phyloP scores from a whole-genome alignment of 2,113 vertebrate species.

The Leucoraja erinaceus region DNA sequence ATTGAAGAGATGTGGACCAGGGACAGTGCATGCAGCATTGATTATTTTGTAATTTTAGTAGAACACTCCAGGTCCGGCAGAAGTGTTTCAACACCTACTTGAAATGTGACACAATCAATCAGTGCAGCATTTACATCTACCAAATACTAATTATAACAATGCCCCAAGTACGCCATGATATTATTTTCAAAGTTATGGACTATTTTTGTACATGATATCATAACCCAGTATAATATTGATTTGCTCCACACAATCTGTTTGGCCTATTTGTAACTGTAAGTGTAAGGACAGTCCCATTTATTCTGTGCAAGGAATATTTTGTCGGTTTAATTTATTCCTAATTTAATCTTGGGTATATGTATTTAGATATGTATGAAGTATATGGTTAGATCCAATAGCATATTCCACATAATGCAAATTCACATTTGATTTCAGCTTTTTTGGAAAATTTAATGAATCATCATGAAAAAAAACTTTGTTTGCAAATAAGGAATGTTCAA shows the following conservation, averaged over 20 bases:
- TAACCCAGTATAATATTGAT: neutral
- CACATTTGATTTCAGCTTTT: neutral
- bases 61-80: neutral
- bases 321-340: neutral
- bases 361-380: neutral
- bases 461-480: neutral
- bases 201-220: neutral
- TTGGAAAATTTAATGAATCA: neutral
- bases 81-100: slow-evolving; percentile 20
- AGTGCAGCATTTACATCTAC: neutral
- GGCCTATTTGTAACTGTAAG: neutral
- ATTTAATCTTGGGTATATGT: neutral
- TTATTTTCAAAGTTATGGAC: neutral
- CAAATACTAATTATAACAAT: slow-evolving; percentile 16
- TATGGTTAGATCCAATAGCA: neutral
- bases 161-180: neutral
- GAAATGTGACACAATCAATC: slow-evolving; percentile 8
- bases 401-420: neutral
- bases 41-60: slow-evolving; percentile 5
- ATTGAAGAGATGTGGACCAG: neutral
- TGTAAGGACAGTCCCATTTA: neutral
- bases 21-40: neutral
- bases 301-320: neutral
- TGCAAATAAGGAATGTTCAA: slow-evolving; percentile 8
- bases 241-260: neutral